phyloP scores from a whole-genome alignment of 2,113 vertebrate species.

The Struthidea cinerea region DNA sequence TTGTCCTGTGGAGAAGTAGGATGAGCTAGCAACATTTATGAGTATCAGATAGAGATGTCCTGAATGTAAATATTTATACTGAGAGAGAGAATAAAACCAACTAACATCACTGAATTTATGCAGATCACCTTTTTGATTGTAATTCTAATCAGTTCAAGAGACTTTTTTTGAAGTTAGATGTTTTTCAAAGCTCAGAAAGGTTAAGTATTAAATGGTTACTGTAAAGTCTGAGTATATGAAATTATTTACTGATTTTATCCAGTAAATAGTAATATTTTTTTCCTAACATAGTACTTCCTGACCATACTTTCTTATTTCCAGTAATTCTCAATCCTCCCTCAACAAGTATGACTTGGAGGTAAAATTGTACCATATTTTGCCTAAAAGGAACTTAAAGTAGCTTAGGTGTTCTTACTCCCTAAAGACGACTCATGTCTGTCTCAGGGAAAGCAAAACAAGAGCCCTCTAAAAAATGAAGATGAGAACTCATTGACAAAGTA shows the following conservation, averaged over 20 bases:
- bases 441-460: background rate
- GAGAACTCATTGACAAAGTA: background rate
- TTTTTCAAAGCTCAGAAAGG: background rate
- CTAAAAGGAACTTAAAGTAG: background rate
- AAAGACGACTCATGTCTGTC: background rate
- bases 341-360: background rate
- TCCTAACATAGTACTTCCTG: background rate
- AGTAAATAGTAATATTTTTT: background rate
- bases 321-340: background rate
- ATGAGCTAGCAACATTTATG: background rate
- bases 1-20: background rate
- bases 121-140: background rate
- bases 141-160: background rate
- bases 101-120: background rate
- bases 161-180: background rate
- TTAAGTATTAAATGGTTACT: background rate
- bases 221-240: background rate
- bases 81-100: background rate
- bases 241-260: background rate
- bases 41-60: background rate
- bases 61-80: background rate
- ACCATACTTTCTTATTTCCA: background rate
- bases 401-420: background rate
- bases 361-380: background rate
- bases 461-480: background rate